Evolutionary conservation across 2,113 vertebrate genomes (phyloP), one percentile per base, ranked within the genome.

Genomic region (Bothrops jararaca): DNA sequence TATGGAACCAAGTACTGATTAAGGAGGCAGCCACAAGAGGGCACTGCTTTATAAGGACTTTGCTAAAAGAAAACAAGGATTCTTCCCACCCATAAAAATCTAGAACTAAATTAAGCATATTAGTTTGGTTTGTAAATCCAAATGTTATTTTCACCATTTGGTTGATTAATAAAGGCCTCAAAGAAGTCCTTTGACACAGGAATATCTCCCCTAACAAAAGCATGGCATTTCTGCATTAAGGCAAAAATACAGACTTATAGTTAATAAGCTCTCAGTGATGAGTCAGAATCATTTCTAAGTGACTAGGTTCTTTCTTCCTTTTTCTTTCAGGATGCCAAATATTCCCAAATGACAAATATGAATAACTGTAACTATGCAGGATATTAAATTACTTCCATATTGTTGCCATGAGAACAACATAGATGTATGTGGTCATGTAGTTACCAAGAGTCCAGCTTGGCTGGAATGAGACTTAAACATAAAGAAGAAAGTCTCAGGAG

Each of bases 1-100:
- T 5, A 34, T 1, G 4, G 3, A 50, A 39, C 7, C 80, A 18
- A 34, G 18, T 57, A 12, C 34, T 12, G 86, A 87, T 15, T 29
- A 80, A 89, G 42, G 42, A 80, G 52, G 11, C 80, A 90, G 89
- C 93, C 95, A 94, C 39, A 1, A 96, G 96, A 69, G 92, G 94
- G 90, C 12, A 89, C 94, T 95, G 92, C 42, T 0, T 58, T 90
- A 92, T 89, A 69, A 56, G 89, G 15, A 26, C 64, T 56, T 80
- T 22, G 18, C 50, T 80, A 69, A 52, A 88, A 18, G 12, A n/a
- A 92, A 45, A 85, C 52, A 48, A 39, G 1, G 34, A 24, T 53
- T n/a, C 45, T 34, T 22, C 26, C 18, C 6, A 18, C n/a, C 29
- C 54, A 54, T 24, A 29, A 54, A 87, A 29, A 53, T 48, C 42